Conservation (phyloP, 2,797 vertebrate species). For the Silurus aristotelis region DNA sequence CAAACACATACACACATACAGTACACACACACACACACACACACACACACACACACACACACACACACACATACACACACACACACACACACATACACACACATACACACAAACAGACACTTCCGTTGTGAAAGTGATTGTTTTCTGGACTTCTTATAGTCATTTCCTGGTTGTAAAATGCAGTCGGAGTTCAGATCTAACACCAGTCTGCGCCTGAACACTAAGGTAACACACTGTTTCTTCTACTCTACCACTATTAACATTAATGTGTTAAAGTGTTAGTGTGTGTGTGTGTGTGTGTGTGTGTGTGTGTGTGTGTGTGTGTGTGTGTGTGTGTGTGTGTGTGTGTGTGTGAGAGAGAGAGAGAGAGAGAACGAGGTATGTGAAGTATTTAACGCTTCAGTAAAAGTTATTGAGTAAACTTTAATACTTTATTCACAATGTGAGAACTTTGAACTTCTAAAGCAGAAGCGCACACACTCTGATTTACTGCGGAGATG, state of each 20-base stretch:
- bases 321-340: not conserved
- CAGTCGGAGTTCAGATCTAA: not conserved
- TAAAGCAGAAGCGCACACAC: not conserved
- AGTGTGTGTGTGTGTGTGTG: not conserved
- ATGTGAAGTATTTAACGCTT: not conserved
- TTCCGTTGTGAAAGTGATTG: slow-evolving; percentile 11
- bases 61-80: not conserved
- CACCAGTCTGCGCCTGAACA: not conserved
- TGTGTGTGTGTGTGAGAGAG: not conserved
- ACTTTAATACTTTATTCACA: not conserved
- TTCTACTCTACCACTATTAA: not conserved
- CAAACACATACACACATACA: no score
- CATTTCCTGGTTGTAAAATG: slow-evolving; percentile 11
- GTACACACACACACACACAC: no score
- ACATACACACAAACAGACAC: not conserved
- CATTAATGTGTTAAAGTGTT: not conserved
- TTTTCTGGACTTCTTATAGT: slow-evolving; percentile 8
- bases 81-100: not conserved
- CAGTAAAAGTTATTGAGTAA: not conserved
- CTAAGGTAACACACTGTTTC: slow-evolving; percentile 4
- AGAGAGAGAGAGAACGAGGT: no score
- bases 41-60: not conserved
- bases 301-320: not conserved
- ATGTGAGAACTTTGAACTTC: not conserved
- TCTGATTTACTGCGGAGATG: not conserved